A percentile compares a stretch with the other conserved stretches of the same genome.
phyloP scores from a whole-genome alignment of 2,888 invertebrate genomes.

The Chalcis sispes region DNA sequence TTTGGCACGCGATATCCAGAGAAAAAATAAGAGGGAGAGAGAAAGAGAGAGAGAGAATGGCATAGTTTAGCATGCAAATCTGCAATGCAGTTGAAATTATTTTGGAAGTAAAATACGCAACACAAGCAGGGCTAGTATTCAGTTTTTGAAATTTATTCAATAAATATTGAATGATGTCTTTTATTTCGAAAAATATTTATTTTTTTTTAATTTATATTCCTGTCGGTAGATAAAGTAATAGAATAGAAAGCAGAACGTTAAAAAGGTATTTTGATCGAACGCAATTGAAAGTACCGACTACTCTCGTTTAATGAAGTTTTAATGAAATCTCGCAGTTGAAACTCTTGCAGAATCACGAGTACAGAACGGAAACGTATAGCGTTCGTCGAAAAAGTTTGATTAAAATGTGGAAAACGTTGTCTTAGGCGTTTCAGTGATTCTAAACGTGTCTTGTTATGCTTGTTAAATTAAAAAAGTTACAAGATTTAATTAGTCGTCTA shows the following conservation, averaged over 20 bases:
- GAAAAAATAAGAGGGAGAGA: no score
- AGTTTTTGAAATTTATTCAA: background rate
- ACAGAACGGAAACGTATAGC: background rate
- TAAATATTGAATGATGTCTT: background rate
- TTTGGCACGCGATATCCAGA: slow-evolving; percentile 51
- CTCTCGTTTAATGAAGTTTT: slow-evolving; percentile 14
- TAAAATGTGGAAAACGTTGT: slow-evolving; percentile 22
- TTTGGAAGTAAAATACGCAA: slow-evolving; percentile 25
- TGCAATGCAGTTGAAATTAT: slow-evolving; percentile 66
- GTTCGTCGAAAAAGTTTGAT: slow-evolving; percentile 31
- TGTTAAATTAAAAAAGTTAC: slow-evolving; percentile 23
- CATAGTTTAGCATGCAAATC: slow-evolving; percentile 64
- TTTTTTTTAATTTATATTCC: no score
- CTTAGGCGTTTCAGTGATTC: background rate
- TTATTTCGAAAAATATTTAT: no score
- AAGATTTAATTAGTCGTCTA: background rate
- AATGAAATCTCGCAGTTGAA: slow-evolving; percentile 10
- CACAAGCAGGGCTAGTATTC: slow-evolving; percentile 6
- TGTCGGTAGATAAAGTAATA: no score
- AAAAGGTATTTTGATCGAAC: slow-evolving; percentile 3
- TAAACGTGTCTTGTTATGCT: background rate
- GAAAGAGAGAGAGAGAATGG: background rate
- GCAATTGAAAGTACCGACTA: background rate
- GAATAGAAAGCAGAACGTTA: background rate
- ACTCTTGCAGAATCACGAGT: background rate